Evolutionary conservation across 2,888 invertebrate species (phyloP), one percentile per base, ranked within the genome.

Genomic region (Watsonalla cultraria): DNA sequence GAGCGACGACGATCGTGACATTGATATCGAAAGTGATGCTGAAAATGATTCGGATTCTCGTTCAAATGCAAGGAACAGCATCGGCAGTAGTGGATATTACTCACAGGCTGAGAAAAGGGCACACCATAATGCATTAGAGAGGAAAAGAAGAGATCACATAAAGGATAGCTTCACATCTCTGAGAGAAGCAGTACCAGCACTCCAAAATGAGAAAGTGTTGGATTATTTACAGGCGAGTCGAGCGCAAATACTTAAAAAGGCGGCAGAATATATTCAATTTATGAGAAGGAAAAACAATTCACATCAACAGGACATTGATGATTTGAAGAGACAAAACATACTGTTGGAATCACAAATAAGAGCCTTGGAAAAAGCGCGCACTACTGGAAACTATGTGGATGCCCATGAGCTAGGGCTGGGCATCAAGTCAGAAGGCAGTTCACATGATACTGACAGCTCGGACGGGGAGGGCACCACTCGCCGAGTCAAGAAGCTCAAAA

Each of bases 91-190:
- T 69, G 89, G 91, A 72, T 95, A 94, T 85, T 95, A 93, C 80
- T 95, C 96, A 54, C 96, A 96, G 96, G 98, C 98, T 39, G 98
- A 98, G 80, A 99, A 99, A 86, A 93, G 99, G 70, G 99, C 99
- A 33, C 99, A 99, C 80, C 99, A 99, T 83, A 99, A 99, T 92
- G 99, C 99, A 35, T 84, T 99, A 78, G 99, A 99, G 84, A 92
- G 99, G 53, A 98, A 99, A 87, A 92, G 99, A 61, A 93, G 99
- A 72, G 99, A 99, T 87, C 99, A 99, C 88, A 99, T 99, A 74
- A 99, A 99, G 84, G 99, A 99, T 80, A 99, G 98, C 83, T 99
- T 99, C 80, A 96, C 96, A 57, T 97, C 97, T 74, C 91, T 99
- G 54, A 92, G 99, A 68, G 99, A 99, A 80, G 96, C 98, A 7